These are phyloP conservation scores for Neogale vison DNA, from an alignment of 2,113 vertebrate genomes.

Conservation along the genomic window DNA sequence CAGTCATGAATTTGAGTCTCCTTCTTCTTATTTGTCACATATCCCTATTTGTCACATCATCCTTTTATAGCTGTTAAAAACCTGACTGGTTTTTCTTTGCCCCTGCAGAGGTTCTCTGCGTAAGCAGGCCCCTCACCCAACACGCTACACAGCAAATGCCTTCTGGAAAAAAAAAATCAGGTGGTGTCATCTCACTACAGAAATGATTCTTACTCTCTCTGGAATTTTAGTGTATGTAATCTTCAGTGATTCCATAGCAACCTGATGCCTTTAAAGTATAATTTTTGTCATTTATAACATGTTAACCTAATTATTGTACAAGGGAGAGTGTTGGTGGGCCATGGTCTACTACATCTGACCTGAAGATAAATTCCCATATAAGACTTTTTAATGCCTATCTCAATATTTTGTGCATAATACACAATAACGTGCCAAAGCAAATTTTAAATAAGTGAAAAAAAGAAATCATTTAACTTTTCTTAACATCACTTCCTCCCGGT, in stretches of 20 bases:
- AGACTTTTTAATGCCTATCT: background rate
- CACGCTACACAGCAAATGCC: background rate
- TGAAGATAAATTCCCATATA: background rate
- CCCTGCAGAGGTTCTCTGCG: background rate
- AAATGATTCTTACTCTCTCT: background rate
- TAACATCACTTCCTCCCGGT: background rate
- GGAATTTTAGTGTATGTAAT: background rate
- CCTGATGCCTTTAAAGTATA: background rate
- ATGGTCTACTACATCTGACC: background rate
- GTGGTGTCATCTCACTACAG: background rate
- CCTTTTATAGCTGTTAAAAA: background rate
- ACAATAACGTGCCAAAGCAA: constrained; percentile 2
- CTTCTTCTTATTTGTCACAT: background rate
- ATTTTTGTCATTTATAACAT: background rate
- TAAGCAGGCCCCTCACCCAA: background rate
- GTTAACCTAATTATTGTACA: background rate
- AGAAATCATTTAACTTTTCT: background rate
- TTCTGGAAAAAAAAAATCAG: background rate
- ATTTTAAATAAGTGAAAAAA: constrained; percentile 10
- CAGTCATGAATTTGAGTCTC: background rate
- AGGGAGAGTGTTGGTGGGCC: background rate
- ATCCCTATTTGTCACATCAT: background rate
- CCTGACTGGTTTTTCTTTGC: background rate
- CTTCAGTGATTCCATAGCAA: constrained; percentile 6
- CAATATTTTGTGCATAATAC: background rate